These are phyloP conservation scores for Drosophila eugracilis DNA, from an alignment of 1,140 invertebrate species.

Conservation along the genomic window DNA sequence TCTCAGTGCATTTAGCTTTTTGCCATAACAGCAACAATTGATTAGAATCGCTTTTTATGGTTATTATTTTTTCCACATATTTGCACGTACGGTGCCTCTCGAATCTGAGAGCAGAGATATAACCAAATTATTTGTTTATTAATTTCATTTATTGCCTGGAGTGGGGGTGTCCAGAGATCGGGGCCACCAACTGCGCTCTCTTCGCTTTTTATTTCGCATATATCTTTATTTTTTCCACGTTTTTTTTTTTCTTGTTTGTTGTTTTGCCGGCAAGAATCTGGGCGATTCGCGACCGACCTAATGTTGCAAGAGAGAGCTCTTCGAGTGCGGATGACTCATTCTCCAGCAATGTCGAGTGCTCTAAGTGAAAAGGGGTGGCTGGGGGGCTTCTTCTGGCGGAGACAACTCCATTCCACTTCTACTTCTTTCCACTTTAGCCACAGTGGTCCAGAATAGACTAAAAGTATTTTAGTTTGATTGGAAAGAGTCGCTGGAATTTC, in stretches of 20 bases:
- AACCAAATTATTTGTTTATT: conserved; percentile 72
- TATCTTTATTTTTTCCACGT: not conserved
- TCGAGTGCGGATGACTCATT: conserved; percentile 45
- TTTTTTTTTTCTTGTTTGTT: not conserved
- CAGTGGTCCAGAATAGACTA: conserved; percentile 1
- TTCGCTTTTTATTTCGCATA: conserved; percentile 40
- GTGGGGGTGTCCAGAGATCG: not conserved
- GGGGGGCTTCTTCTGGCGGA: conserved; percentile 13
- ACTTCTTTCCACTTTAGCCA: conserved; percentile 11
- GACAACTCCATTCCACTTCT: conserved; percentile 33
- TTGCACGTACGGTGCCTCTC: conserved; percentile 42
- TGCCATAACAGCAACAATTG: conserved; percentile 29
- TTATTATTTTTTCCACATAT: conserved; percentile 54
- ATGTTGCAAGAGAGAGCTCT: conserved; percentile 26
- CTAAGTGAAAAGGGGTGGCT: conserved; percentile 1
- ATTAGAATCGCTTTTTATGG: conserved; percentile 43
- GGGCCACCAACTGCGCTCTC: conserved; percentile 60
- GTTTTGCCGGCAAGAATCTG: conserved; percentile 26
- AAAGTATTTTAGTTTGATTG: not conserved
- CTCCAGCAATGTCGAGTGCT: conserved; percentile 32
- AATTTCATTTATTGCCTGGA: conserved; percentile 53
- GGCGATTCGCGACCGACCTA: conserved; percentile 37
- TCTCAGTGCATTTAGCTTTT: not conserved
- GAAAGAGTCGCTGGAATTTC: not conserved
- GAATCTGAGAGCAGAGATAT: conserved; percentile 16